A percentile compares a stretch with the other conserved stretches of the same genome.
phyloP scores from a whole-genome alignment of 2,888 invertebrate species.

The Orthonychiurus folsomi region DNA sequence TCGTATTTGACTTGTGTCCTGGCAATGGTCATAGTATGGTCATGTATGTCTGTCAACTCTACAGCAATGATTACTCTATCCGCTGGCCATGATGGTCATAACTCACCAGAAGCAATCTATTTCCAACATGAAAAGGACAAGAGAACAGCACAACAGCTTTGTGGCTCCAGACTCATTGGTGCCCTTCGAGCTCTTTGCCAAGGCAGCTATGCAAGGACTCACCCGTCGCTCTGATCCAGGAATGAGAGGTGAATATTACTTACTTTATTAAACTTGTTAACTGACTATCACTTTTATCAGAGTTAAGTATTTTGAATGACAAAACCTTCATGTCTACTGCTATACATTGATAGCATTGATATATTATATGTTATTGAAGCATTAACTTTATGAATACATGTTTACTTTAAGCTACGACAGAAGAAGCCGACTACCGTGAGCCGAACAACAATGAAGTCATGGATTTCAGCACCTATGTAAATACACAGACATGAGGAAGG shows the following conservation, averaged over 20 bases:
- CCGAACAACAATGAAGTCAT: not conserved
- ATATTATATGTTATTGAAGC: too few relatives aligned
- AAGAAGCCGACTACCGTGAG: slow-evolving; percentile 4
- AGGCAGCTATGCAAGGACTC: not conserved
- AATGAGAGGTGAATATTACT: slow-evolving; percentile 10
- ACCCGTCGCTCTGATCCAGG: slow-evolving; percentile 11
- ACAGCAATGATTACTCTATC: not conserved
- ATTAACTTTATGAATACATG: too few relatives aligned
- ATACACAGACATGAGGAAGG: not conserved
- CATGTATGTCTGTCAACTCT: not conserved
- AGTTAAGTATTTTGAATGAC: too few relatives aligned
- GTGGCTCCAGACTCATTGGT: slow-evolving; percentile 9
- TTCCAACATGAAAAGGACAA: not conserved
- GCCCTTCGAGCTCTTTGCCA: slow-evolving; percentile 6
- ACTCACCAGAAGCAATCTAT: not conserved
- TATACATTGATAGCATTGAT: too few relatives aligned
- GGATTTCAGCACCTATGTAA: not conserved
- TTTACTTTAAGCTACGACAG: too few relatives aligned
- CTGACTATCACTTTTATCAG: too few relatives aligned
- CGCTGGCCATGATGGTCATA: not conserved
- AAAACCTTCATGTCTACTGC: too few relatives aligned
- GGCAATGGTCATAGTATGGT: not conserved
- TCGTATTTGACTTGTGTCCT: not conserved
- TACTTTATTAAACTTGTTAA: too few relatives aligned
- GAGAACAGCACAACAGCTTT: slow-evolving; percentile 1